Percentiles rank a stretch among this genome's conserved stretches.
phyloP scores from a whole-genome alignment of 2,888 invertebrate genomes.

The Spodoptera exigua region DNA sequence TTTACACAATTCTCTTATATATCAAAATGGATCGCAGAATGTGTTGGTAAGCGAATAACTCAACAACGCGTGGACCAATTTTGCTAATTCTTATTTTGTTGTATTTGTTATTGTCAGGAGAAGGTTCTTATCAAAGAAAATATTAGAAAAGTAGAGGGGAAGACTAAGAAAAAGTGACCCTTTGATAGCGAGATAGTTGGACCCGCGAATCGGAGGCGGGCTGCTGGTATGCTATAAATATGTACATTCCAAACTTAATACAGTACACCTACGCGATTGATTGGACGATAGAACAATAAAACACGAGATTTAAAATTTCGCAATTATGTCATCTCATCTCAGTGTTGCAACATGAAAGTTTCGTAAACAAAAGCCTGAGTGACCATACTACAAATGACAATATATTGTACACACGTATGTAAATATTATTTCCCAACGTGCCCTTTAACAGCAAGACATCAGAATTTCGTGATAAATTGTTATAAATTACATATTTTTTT shows the following conservation, averaged over 20 bases:
- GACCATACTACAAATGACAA: slow-evolving; percentile 36
- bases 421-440: slow-evolving; percentile 45
- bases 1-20: too few species aligned
- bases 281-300: slow-evolving; percentile 28
- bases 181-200: too few species aligned
- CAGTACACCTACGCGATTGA: slow-evolving; percentile 7
- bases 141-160: too few species aligned
- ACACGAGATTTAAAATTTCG: slow-evolving; percentile 18
- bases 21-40: too few species aligned
- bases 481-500: slow-evolving; percentile 17
- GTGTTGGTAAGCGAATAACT: too few species aligned
- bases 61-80: too few species aligned
- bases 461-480: slow-evolving; percentile 25
- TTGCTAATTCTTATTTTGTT: too few species aligned
- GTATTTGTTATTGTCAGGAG: too few species aligned
- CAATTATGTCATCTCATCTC: slow-evolving; percentile 15
- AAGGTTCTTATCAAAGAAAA: too few species aligned
- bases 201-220: too few species aligned
- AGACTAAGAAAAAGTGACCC: too few species aligned
- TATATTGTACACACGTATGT: slow-evolving; percentile 22
- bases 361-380: slow-evolving; percentile 42
- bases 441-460: slow-evolving; percentile 37
- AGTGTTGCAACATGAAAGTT: slow-evolving; percentile 39
- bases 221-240: background rate
- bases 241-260: slow-evolving; percentile 10